Evolutionary conservation across 2,113 vertebrate species (phyloP).

Genomic region (Elgaria multicarinata): DNA sequence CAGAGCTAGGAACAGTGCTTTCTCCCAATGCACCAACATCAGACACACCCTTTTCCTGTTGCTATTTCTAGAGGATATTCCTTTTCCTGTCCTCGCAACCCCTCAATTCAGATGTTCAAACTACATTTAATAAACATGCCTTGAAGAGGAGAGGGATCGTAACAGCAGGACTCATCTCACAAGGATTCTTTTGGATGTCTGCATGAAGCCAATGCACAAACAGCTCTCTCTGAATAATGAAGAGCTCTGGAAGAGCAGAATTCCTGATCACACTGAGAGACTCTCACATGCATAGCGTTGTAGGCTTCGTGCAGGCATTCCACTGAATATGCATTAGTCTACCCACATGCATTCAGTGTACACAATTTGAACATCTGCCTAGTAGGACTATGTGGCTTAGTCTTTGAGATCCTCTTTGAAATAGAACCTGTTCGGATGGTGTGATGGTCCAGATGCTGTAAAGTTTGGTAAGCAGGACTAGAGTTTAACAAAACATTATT

Average conservation of each 20-base stretch:
- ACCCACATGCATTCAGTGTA: background rate
- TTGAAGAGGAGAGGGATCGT: background rate
- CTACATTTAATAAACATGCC: too few species aligned
- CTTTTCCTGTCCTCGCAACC: background rate
- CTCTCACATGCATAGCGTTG: background rate
- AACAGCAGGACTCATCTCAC: background rate
- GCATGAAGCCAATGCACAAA: background rate
- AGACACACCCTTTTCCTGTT: accelerated
- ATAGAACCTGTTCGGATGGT: background rate
- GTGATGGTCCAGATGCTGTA: too few species aligned
- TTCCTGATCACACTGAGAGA: background rate
- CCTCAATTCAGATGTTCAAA: background rate
- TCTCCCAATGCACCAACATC: accelerated
- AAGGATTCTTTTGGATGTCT: background rate
- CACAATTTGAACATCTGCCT: background rate
- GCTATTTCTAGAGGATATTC: accelerated
- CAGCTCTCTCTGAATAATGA: background rate
- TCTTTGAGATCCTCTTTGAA: background rate
- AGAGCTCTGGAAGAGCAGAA: background rate
- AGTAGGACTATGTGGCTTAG: background rate
- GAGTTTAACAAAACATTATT: background rate
- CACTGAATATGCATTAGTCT: background rate
- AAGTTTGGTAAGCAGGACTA: background rate
- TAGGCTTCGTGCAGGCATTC: background rate
- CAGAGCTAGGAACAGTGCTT: background rate